Evolutionary conservation across 2,797 vertebrate species (phyloP).

Genomic region (Spheniscus humboldti): DNA sequence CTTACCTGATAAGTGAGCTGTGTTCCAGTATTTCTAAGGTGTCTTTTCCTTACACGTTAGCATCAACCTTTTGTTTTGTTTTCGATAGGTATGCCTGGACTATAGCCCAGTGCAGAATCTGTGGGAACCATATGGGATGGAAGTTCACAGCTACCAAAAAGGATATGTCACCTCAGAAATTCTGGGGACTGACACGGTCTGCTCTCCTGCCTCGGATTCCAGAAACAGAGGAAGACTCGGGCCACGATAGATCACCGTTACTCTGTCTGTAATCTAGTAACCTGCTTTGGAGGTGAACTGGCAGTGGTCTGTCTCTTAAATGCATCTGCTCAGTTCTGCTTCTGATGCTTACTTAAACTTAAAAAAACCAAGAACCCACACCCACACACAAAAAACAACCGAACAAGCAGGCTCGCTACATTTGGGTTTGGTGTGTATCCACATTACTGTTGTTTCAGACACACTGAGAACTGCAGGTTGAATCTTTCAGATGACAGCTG

Average conservation of each 20-base stretch:
- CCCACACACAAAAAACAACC: not conserved
- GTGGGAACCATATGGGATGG: conserved; percentile 95
- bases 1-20: not conserved
- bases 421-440: not conserved
- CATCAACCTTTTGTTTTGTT: not conserved
- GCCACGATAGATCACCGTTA: conserved; percentile 79
- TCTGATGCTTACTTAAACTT: conserved; percentile 4
- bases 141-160: conserved; percentile 95
- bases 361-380: not conserved
- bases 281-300: not conserved
- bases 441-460: not conserved
- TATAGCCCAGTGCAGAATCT: conserved; percentile 90
- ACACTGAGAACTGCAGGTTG: not conserved
- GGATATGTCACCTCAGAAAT: conserved; percentile 90
- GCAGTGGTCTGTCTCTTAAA: not conserved
- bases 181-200: conserved; percentile 98
- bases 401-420: not conserved
- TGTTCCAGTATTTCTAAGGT: fast-evolving
- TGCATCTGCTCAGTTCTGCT: conserved; percentile 22
- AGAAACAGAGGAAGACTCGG: conserved; percentile 77
- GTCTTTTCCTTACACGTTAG: not conserved
- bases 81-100: conserved; percentile 92
- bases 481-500: not conserved
- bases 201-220: conserved; percentile 93
- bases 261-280: conserved; percentile 83